Evolutionary conservation across 2,113 vertebrate genomes (phyloP).

Genomic region (Clarias batrachus): DNA sequence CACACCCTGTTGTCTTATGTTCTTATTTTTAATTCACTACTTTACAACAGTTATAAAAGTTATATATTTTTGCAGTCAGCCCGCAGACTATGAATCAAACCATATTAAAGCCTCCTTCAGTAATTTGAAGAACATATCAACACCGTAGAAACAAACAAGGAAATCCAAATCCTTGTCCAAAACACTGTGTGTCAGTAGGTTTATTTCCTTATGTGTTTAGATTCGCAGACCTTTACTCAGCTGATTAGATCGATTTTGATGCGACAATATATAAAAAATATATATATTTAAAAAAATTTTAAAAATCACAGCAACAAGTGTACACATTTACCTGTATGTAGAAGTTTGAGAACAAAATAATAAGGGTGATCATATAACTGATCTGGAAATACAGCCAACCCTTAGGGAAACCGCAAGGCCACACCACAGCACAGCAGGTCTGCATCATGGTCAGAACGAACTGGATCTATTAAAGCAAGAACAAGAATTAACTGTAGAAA

Average conservation of each 20-base stretch:
- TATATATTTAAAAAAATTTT: no score
- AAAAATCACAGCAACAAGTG: not conserved
- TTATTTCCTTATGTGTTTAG: not conserved
- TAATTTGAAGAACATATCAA: not conserved
- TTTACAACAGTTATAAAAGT: not conserved
- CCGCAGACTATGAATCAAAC: not conserved
- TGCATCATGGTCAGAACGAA: conserved; percentile 91
- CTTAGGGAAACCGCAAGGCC: conserved; percentile 86
- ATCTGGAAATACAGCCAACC: conserved; percentile 96
- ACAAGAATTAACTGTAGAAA: not conserved
- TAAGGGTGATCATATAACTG: conserved; percentile 89
- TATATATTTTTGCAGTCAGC: not conserved
- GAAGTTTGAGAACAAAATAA: conserved; percentile 92
- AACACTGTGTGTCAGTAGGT: not conserved
- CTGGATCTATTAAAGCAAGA: conserved; percentile 76
- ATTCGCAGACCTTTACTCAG: not conserved
- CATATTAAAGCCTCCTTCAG: not conserved
- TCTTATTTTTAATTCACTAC: not conserved
- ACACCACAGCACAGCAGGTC: conserved; percentile 83
- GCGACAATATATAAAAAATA: no score
- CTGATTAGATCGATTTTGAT: not conserved
- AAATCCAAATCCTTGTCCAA: not conserved
- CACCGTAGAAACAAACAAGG: not conserved
- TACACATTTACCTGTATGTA: conserved; percentile 83
- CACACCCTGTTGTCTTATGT: not conserved